Conservation (phyloP, 2,888 invertebrate genomes). For the Stenoptilia bipunctidactyla region DNA sequence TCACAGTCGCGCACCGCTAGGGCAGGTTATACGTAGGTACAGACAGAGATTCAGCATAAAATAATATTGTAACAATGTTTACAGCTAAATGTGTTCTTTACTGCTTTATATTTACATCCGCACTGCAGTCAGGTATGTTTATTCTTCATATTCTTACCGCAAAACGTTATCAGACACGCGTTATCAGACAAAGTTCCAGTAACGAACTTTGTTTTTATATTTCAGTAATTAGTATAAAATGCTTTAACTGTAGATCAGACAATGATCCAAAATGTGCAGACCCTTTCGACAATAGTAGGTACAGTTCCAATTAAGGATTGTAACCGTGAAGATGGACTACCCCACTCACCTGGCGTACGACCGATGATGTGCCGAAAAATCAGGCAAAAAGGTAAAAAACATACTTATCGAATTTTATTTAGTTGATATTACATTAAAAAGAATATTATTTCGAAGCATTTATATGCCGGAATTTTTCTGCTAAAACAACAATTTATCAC, state of each 20-base stretch:
- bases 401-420: no score
- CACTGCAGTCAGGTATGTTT: constrained; percentile 26
- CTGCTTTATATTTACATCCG: not conserved
- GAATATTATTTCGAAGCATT: no score
- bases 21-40: no score
- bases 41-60: no score
- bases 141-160: not conserved
- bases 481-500: no score
- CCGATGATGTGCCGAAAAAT: constrained; percentile 94
- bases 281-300: constrained; percentile 91
- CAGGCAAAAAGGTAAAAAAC: constrained; percentile 84
- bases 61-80: not conserved
- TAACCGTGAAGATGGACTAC: constrained; percentile 69
- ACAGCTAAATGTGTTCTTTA: not conserved
- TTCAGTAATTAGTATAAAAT: constrained; percentile 80
- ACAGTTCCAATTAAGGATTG: constrained; percentile 90
- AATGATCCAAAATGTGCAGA: constrained; percentile 92
- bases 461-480: no score
- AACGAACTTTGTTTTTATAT: constrained; percentile 15
- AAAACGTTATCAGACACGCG: constrained; percentile 32
- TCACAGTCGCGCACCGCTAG: no score
- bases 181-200: no score
- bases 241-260: constrained; percentile 92
- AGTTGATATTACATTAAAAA: no score
- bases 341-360: constrained; percentile 76